Percentiles rank a stretch among this genome's conserved stretches.
These are phyloP conservation scores for Ameiurus melas DNA, from an alignment of 2,113 vertebrate species.

Conservation along the genomic window DNA sequence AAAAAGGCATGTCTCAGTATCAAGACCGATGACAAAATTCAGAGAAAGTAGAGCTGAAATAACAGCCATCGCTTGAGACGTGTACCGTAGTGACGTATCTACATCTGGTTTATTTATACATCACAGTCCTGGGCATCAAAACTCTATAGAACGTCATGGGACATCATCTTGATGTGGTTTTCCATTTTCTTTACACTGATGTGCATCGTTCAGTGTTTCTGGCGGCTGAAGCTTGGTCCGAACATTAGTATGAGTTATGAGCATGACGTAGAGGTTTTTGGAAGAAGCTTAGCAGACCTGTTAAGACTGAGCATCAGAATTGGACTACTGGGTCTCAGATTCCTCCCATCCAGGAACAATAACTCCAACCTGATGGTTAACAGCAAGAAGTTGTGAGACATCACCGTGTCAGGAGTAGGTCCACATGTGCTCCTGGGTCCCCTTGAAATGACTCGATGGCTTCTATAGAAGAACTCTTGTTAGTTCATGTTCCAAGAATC, in stretches of 20 bases:
- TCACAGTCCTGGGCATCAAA: conserved; percentile 31
- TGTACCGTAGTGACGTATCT: conserved; percentile 42
- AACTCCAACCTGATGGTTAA: conserved; percentile 24
- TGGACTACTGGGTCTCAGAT: conserved; percentile 20
- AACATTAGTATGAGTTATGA: conserved; percentile 43
- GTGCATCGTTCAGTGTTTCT: conserved; percentile 32
- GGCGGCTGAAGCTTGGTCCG: conserved; percentile 34
- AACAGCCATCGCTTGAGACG: conserved; percentile 3
- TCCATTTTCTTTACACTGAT: conserved; percentile 39
- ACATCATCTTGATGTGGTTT: conserved; percentile 26
- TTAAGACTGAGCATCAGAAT: conserved; percentile 8
- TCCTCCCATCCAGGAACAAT: conserved; percentile 22
- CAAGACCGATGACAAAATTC: conserved; percentile 21
- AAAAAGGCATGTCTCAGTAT: background rate
- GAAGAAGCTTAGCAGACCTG: conserved; percentile 18
- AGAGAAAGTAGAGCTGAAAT: conserved; percentile 33
- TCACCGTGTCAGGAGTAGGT: background rate
- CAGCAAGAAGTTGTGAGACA: conserved; percentile 2
- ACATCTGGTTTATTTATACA: conserved; percentile 41
- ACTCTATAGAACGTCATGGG: conserved; percentile 33
- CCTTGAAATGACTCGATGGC: background rate
- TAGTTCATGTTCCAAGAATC: conserved; percentile 5
- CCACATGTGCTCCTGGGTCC: background rate
- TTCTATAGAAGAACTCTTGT: conserved; percentile 21
- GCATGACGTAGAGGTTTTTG: conserved; percentile 29